phyloP scores from a whole-genome alignment of 2,888 invertebrate species.

The Steinernema hermaphroditum region DNA sequence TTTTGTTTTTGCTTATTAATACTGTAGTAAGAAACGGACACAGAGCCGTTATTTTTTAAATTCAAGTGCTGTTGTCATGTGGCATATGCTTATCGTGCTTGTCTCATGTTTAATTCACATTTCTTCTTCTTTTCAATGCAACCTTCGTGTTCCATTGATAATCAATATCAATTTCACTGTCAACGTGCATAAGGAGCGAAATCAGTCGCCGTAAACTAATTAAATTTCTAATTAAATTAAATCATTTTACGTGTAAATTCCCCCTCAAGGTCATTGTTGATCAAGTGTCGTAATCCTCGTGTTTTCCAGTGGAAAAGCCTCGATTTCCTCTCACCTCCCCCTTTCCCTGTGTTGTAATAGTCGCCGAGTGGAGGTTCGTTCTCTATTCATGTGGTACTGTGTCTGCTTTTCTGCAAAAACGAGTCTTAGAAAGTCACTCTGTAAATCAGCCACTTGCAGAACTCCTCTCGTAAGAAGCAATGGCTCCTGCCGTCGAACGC shows the following conservation, averaged over 20 bases:
- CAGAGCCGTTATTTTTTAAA: too few relatives aligned
- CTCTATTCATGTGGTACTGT: neutral
- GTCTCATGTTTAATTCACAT: too few relatives aligned
- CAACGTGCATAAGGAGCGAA: neutral
- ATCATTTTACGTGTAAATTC: neutral
- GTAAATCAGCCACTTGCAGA: neutral
- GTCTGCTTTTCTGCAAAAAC: neutral
- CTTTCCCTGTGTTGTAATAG: slow-evolving; percentile 13
- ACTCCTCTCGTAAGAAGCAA: neutral
- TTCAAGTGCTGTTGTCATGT: too few relatives aligned
- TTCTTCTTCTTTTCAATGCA: neutral
- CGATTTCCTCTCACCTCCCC: neutral
- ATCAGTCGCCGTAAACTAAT: neutral
- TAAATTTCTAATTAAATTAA: neutral
- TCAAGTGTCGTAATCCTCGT: neutral
- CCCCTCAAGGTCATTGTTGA: slow-evolving; percentile 21
- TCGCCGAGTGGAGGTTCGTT: neutral
- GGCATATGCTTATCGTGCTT: too few relatives aligned
- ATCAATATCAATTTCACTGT: neutral
- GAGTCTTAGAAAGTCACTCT: neutral
- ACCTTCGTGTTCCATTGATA: neutral
- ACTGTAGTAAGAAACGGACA: too few relatives aligned
- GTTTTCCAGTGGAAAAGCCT: neutral
- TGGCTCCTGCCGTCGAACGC: slow-evolving; percentile 49
- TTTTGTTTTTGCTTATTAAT: too few relatives aligned